Evolutionary conservation across 2,113 vertebrate species (phyloP).

Genomic region (Catharus fuscescens): DNA sequence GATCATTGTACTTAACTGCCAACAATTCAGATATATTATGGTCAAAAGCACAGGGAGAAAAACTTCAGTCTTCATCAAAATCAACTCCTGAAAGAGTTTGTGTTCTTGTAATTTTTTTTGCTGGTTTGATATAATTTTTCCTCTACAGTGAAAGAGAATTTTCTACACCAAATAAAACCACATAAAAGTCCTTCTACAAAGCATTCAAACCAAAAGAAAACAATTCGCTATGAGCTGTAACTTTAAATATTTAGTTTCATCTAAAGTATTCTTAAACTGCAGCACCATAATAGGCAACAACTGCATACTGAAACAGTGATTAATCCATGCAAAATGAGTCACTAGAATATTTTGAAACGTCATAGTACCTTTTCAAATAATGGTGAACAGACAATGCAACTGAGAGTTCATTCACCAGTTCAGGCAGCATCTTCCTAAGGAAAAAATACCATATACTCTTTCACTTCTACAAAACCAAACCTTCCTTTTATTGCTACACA

Average conservation of each 20-base stretch:
- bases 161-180: not conserved
- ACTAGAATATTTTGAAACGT: not conserved
- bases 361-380: not conserved
- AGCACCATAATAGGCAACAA: not conserved
- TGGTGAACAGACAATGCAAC: not conserved
- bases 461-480: not conserved
- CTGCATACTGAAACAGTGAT: not conserved
- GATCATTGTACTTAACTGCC: not conserved
- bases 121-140: not conserved
- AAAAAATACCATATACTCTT: not conserved
- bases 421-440: not conserved
- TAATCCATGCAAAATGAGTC: not conserved
- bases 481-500: no score
- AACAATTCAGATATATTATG: not conserved
- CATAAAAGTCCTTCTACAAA: not conserved
- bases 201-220: not conserved
- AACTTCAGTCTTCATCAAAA: not conserved
- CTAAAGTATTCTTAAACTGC: not conserved
- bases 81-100: not conserved
- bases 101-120: not conserved
- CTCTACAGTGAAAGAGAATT: not conserved
- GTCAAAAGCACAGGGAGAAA: not conserved
- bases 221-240: not conserved
- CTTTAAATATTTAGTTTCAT: not conserved
- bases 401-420: not conserved